A percentile compares a stretch with the other conserved stretches of the same genome.
Conservation (phyloP, 1,140 invertebrate species). For the Drepana arcuata region DNA sequence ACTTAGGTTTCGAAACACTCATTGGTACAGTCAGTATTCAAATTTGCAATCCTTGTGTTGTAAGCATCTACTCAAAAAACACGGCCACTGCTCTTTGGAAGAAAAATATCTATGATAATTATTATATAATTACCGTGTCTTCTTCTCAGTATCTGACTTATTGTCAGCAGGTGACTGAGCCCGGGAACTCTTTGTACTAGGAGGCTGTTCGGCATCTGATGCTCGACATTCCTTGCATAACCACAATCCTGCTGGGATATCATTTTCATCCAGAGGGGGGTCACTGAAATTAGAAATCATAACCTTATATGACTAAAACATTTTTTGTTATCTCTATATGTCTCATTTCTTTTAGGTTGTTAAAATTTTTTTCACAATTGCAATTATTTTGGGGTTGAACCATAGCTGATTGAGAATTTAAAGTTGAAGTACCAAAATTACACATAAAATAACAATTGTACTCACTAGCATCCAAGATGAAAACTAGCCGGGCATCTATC, state of each 20-base stretch:
- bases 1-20: no score
- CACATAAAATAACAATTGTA: conserved; percentile 16
- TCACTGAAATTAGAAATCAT: conserved; percentile 75
- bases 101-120: no score
- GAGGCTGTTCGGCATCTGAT: conserved; percentile 53
- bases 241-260: conserved; percentile 94
- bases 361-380: no score
- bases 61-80: no score
- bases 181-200: conserved; percentile 37
- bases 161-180: conserved; percentile 49
- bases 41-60: no score
- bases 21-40: no score
- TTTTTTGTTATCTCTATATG: no score
- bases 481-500: conserved; percentile 96
- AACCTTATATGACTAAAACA: no score
- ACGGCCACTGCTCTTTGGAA: no score
- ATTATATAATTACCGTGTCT: conserved; percentile 49
- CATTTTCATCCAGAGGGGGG: conserved; percentile 89
- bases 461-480: conserved; percentile 94
- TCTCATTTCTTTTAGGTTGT: no score
- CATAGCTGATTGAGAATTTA: background rate
- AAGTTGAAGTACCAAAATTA: background rate
- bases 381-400: no score
- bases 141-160: conserved; percentile 49
- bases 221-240: conserved; percentile 85